Evolutionary conservation across 2,888 invertebrate species (phyloP).

Genomic region (Pseudolycoriella hygida): DNA sequence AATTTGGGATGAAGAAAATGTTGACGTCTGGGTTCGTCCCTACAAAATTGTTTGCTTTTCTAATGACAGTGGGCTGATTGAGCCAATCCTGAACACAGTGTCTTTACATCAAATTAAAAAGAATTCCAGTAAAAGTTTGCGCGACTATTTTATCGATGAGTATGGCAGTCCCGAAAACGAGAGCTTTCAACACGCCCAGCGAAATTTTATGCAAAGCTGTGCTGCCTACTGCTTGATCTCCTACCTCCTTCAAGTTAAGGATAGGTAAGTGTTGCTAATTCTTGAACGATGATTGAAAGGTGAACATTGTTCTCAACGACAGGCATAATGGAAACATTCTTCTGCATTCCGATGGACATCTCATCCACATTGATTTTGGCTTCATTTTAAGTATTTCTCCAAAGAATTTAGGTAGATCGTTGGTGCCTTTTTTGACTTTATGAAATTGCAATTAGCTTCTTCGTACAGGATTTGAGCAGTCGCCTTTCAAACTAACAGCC

Average conservation of each 20-base stretch:
- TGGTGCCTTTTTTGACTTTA: no score
- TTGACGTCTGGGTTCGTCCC: slow-evolving; percentile 72
- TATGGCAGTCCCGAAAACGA: slow-evolving; percentile 78
- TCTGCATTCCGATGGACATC: slow-evolving; percentile 88
- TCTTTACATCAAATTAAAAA: slow-evolving; percentile 97
- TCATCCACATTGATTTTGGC: slow-evolving; percentile 99
- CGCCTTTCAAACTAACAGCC: slow-evolving; percentile 63
- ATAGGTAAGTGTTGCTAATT: slow-evolving; percentile 43
- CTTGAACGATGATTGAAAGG: no score
- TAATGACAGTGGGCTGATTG: slow-evolving; percentile 89
- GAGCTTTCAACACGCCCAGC: slow-evolving; percentile 79
- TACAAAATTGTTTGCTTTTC: slow-evolving; percentile 91
- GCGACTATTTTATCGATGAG: slow-evolving; percentile 86
- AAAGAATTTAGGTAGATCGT: slow-evolving; percentile 59
- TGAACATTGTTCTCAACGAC: slow-evolving; percentile 10
- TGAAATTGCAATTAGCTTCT: no score
- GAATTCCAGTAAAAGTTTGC: slow-evolving; percentile 71
- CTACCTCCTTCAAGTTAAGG: slow-evolving; percentile 95
- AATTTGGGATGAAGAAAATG: slow-evolving; percentile 70
- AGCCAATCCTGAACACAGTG: slow-evolving; percentile 85
- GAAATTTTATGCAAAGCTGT: slow-evolving; percentile 94
- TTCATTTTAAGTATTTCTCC: slow-evolving; percentile 97
- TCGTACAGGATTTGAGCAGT: slow-evolving; percentile 44
- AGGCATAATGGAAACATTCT: slow-evolving; percentile 99
- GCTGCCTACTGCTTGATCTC: slow-evolving; percentile 97